Conservation (phyloP, 2,797 vertebrate genomes). For the Sebastes taczanowskii region DNA sequence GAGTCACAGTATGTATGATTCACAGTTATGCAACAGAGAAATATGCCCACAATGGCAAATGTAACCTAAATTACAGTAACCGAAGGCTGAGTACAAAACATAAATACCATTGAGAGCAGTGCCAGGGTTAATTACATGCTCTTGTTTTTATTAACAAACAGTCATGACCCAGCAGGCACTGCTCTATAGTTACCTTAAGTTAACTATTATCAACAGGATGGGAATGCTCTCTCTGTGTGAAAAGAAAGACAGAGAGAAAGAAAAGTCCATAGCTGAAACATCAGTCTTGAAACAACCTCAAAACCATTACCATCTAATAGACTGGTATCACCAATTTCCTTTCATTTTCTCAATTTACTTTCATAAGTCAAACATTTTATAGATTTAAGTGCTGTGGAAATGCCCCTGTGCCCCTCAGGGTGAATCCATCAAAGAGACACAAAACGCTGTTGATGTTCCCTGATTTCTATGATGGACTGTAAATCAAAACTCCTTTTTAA, state of each 20-base stretch:
- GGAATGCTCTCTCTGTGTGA: neutral
- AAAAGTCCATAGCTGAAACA: neutral
- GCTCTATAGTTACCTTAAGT: slow-evolving; percentile 2
- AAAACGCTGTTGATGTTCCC: slow-evolving; percentile 41
- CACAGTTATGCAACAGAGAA: slow-evolving; percentile 30
- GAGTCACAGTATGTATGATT: slow-evolving; percentile 21
- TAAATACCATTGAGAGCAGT: neutral
- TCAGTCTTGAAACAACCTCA: neutral
- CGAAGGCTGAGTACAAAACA: slow-evolving; percentile 15
- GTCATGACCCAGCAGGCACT: slow-evolving; percentile 13
- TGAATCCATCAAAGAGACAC: slow-evolving; percentile 40
- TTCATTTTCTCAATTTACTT: slow-evolving; percentile 15
- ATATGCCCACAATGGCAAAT: slow-evolving; percentile 12
- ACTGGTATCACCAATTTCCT: neutral
- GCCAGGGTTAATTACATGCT: slow-evolving; percentile 38
- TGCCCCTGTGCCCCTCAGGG: slow-evolving; percentile 25
- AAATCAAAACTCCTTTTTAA: slow-evolving; percentile 61
- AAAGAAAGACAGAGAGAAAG: neutral
- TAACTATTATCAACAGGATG: neutral
- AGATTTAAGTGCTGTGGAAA: slow-evolving; percentile 31
- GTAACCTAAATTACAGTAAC: slow-evolving; percentile 9
- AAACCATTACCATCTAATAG: slow-evolving; percentile 16
- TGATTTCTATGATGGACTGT: slow-evolving; percentile 30
- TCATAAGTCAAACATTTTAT: neutral
- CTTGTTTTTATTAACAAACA: slow-evolving; percentile 36